Evolutionary conservation across 2,113 vertebrate species (phyloP).

Genomic region (Silurus glanis): DNA sequence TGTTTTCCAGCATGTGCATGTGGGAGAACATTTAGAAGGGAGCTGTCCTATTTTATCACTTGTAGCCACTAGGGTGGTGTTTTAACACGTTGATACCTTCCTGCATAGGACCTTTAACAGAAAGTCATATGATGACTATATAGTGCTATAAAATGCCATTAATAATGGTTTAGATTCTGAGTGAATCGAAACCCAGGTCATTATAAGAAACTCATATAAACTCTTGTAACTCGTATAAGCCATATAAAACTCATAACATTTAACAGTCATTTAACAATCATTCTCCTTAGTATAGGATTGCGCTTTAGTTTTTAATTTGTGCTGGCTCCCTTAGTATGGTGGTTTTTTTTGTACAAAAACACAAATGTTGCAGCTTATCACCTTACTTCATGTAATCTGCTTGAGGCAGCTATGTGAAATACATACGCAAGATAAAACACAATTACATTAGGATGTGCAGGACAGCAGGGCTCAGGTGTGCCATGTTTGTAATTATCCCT

Average conservation of each 20-base stretch:
- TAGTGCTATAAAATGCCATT: neutral
- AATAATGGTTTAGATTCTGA: neutral
- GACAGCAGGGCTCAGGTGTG: conserved; percentile 1
- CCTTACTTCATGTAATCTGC: neutral
- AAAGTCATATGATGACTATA: neutral
- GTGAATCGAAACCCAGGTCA: neutral
- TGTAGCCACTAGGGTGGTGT: neutral
- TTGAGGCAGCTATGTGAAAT: neutral
- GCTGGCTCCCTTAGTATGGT: neutral
- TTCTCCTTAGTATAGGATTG: neutral
- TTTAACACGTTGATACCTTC: neutral
- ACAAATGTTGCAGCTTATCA: neutral
- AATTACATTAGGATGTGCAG: neutral
- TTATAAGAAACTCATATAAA: neutral
- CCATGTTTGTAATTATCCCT: neutral
- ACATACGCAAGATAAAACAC: neutral
- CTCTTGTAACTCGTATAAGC: too few relatives aligned
- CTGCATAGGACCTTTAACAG: neutral
- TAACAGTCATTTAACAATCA: neutral
- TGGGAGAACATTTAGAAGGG: neutral
- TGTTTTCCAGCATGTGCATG: neutral
- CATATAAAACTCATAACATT: neutral
- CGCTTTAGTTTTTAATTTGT: neutral
- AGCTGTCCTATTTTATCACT: neutral
- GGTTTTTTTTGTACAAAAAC: neutral